Percentiles rank a stretch among this genome's conserved stretches.
These are phyloP conservation scores for Corapipo altera DNA, from an alignment of 2,113 vertebrate species.

Conservation along the genomic window DNA sequence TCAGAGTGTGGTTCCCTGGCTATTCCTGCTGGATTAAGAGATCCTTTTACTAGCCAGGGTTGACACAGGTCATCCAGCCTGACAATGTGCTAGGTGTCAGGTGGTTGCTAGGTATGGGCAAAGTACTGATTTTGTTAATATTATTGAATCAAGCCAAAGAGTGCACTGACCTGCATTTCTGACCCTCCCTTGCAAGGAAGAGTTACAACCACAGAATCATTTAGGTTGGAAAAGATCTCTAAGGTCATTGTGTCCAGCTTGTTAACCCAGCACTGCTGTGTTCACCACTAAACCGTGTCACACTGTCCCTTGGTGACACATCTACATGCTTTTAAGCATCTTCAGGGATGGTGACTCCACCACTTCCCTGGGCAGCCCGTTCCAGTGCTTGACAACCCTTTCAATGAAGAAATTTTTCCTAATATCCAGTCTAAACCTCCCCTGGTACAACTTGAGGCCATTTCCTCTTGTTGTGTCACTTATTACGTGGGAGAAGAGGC, in stretches of 20 bases:
- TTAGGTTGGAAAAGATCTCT: neutral
- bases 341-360: neutral
- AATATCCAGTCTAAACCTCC: neutral
- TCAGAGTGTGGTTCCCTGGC: neutral
- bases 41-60: neutral
- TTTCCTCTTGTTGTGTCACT: neutral
- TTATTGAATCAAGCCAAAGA: neutral
- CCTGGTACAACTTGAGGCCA: neutral
- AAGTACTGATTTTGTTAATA: constrained; percentile 2
- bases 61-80: neutral
- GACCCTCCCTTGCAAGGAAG: neutral
- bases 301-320: neutral
- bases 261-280: neutral
- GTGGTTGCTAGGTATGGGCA: neutral
- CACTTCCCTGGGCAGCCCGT: neutral
- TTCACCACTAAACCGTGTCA: neutral
- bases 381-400: neutral
- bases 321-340: neutral
- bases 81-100: neutral
- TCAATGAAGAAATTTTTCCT: neutral
- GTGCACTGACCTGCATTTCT: neutral
- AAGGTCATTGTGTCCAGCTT: neutral
- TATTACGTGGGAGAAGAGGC: accelerated
- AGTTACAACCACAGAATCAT: neutral
- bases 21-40: neutral